Base-by-base conservation (phyloP, 1,140 invertebrate genomes). In the Drosophila erecta region DNA sequence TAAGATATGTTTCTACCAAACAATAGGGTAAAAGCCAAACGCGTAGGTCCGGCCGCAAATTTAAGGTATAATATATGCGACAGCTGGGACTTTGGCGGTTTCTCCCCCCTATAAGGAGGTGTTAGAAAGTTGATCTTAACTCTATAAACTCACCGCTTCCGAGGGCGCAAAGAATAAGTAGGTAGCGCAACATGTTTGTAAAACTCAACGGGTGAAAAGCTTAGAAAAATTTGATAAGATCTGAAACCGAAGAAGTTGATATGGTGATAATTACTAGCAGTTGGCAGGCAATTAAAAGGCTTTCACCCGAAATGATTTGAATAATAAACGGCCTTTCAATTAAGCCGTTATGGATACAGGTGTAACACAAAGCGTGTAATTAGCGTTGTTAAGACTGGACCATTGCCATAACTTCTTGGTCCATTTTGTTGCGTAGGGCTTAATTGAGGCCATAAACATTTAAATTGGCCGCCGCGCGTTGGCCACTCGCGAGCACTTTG, bases 111-210 rank as follows among this genome's bases (percentile, higher is more conserved):
- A 30, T 2, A 30, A 30, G 30, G 30, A 30, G 30, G 30, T 3
- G 30, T 30, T 30, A 30, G 30, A 30, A 30, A 30, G 30, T 30
- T 30, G 30, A 30, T 30, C 30, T 30, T 38, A 38, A 6, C 33
- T 51, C 15, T 30, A 24, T 11, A 6, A 27, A 75, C 72, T 58
- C 41, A 76, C 72, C 72, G 47, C 72, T 76, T 66, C 33, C 76
- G 14, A 76, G 14, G 54, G 61, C 60, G 59, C 58, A 55, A 15
- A 76, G 37, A 17, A 76, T 76, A 38, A 76, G 49, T 53, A 76
- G 72, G 54, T 76, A 76, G 38, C 59, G 72, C 51, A 76, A 54
- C 72, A 76, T 76, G 6, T 58, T 76, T 47, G 30, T 40, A 54
- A 53, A 60, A 17, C 35, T 46, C 38, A 35, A 46, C 67, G 38